phyloP scores from a whole-genome alignment of 2,797 vertebrate genomes.

The Tamandua tetradactyla region DNA sequence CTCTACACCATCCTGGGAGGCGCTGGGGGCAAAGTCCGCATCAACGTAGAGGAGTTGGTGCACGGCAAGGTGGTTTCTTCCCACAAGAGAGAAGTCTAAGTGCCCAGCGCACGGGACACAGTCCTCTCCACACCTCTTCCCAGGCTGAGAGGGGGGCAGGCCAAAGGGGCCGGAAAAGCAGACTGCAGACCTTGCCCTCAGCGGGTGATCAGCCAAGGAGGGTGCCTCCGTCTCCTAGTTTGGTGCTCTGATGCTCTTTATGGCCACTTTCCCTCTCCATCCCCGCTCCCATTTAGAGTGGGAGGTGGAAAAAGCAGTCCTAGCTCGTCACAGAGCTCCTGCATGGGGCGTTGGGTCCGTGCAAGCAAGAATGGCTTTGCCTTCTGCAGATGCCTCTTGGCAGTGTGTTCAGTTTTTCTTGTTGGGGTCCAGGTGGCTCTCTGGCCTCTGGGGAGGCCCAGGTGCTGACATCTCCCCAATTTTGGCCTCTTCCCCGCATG shows the following conservation, averaged over 20 bases:
- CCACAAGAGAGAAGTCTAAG: conserved; percentile 48
- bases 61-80: conserved; percentile 80
- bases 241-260: neutral
- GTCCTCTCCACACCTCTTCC: neutral
- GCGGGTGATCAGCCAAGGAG: neutral
- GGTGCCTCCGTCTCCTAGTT: neutral
- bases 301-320: neutral
- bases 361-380: conserved; percentile 82
- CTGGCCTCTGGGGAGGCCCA: neutral
- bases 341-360: neutral
- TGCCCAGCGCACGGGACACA: accelerated
- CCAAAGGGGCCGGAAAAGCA: neutral
- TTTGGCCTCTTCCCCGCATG: neutral
- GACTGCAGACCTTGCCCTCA: neutral
- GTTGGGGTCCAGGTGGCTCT: neutral
- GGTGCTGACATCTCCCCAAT: neutral
- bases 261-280: neutral
- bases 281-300: accelerated
- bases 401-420: neutral
- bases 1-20: conserved; percentile 68
- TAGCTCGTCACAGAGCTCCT: neutral
- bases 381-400: conserved; percentile 56
- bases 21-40: conserved; percentile 65
- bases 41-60: conserved; percentile 70
- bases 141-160: neutral